Evolutionary conservation across 2,113 vertebrate species (phyloP).

Genomic region (Zapus hudsonius): DNA sequence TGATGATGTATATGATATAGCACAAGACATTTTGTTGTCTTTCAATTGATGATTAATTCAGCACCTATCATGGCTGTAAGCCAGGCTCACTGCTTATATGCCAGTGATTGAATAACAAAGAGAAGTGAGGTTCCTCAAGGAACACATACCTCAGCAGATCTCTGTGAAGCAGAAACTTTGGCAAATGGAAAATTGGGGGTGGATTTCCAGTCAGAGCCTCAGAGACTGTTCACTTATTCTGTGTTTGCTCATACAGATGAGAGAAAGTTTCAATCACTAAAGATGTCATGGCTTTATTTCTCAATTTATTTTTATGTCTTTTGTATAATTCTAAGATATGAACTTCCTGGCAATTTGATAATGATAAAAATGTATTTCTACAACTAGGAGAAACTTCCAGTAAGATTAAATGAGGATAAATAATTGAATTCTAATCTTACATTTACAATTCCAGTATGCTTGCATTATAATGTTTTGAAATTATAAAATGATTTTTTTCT

Average conservation of each 20-base stretch:
- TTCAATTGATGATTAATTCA: neutral
- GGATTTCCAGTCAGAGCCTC: neutral
- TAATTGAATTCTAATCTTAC: neutral
- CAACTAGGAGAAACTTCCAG: neutral
- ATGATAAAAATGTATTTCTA: slow-evolving; percentile 25
- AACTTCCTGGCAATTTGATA: neutral
- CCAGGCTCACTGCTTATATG: neutral
- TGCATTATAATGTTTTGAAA: neutral
- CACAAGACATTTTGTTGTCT: neutral
- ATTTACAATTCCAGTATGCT: neutral
- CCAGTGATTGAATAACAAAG: neutral
- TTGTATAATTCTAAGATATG: neutral
- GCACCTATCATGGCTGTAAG: neutral
- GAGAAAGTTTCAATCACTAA: neutral
- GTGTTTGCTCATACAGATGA: neutral
- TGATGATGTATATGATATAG: neutral
- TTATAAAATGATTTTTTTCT: neutral
- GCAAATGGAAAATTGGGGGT: neutral
- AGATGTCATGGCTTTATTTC: neutral
- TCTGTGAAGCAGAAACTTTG: neutral
- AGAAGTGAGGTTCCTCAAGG: neutral
- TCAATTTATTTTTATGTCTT: neutral
- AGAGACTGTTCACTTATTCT: neutral
- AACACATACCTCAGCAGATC: neutral
- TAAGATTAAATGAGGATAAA: neutral